Evolutionary conservation across 2,113 vertebrate genomes (phyloP).

Genomic region (Psephotus haematonotus): DNA sequence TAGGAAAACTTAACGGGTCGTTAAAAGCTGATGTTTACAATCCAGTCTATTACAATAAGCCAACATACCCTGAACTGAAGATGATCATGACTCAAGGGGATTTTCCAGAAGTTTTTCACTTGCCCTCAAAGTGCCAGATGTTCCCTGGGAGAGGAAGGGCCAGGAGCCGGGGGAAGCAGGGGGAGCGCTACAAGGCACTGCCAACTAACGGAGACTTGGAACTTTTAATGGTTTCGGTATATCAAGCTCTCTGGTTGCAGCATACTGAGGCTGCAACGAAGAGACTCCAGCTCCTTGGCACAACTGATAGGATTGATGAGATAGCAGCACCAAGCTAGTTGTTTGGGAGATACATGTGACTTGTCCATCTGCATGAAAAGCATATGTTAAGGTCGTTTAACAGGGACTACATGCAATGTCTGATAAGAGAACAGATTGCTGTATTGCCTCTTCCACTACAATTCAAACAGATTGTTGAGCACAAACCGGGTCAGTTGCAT

Average conservation of each 20-base stretch:
- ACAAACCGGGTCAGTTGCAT: background rate
- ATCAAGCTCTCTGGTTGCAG: background rate
- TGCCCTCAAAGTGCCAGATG: background rate
- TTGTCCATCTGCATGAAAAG: background rate
- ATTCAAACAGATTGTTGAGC: background rate
- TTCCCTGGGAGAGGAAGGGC: background rate
- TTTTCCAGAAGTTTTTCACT: background rate
- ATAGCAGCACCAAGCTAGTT: accelerated
- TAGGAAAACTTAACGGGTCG: background rate
- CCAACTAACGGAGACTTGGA: background rate
- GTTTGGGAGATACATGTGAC: background rate
- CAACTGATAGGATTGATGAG: background rate
- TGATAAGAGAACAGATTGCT: background rate
- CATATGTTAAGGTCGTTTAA: background rate
- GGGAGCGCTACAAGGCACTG: accelerated
- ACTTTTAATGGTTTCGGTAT: background rate
- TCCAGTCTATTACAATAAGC: background rate
- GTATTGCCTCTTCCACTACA: background rate
- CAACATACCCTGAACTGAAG: background rate
- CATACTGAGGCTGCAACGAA: background rate
- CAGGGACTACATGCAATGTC: background rate
- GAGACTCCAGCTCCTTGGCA: background rate
- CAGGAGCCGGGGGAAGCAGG: background rate
- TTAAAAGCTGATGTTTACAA: background rate
- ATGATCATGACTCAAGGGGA: background rate